Base-by-base conservation (phyloP, 2,888 invertebrate genomes). In the Resseliella maxima region DNA sequence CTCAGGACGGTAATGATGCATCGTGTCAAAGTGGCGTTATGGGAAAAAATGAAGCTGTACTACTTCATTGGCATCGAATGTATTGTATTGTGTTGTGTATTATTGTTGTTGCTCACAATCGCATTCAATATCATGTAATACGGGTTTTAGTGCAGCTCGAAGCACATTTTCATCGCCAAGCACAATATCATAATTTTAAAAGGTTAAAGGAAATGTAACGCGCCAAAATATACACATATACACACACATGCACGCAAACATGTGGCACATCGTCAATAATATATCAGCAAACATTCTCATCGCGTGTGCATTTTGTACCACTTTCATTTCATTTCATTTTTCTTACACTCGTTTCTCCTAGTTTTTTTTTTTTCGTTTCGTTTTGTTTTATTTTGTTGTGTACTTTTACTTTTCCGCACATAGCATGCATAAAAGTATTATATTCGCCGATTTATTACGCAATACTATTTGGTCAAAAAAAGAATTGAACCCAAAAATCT, bases 201-300 rank as follows among this genome's bases (percentile, higher is more conserved):
- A 72, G 72, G 72, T 72, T 72, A 59, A 59, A 59, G 59, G 3
- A 59, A 50, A 18, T 50, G 50, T 12, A 50, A 50, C 8, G 21
- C 2, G 50, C 10, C 10, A 50, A 50, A 50, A 50, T 12, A 50
- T n/a, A n/a, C n/a, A n/a, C n/a, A n/a, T n/a, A n/a, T n/a, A n/a
- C n/a, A n/a, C n/a, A n/a, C n/a, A n/a, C n/a, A n/a, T n/a, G n/a
- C n/a, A n/a, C n/a, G n/a, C n/a, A n/a, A 8, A 12, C 72, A 72
- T 72, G 72, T 72, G 72, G 72, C 72, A 72, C 72, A 72, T 72
- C 72, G 72, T 72, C 72, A 72, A 72, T 72, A 72, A 72, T 72
- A 72, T 72, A 72, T 72, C 72, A 72, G 72, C 72, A 31, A 72
- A 72, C 31, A 31, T 72, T 72, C 72, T 31, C 15, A 72, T 72